Evolutionary conservation across 2,797 vertebrate genomes (phyloP), one percentile per base, ranked within the genome.

Genomic region (Nannoperca australis): DNA sequence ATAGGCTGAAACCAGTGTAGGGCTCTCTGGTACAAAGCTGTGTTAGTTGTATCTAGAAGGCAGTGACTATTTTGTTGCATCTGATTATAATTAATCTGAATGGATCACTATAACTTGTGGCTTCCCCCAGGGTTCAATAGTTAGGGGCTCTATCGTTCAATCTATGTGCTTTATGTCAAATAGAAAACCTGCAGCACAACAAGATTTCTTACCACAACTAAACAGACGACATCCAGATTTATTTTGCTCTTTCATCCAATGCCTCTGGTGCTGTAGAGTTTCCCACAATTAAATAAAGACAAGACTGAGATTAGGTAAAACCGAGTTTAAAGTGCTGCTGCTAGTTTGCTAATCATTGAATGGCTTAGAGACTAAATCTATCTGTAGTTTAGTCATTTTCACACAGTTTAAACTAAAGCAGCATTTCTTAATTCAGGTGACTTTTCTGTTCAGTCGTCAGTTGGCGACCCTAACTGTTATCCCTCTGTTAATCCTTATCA

Each of bases 181-280:
- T 8, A 10, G 10, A 36, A 53, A n/a, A 40, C 32, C 22, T 13
- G n/a, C 54, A 61, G 22, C 18, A 30, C 18, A 60, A n/a, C 55
- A 36, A n/a, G 10, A 71, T 44, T 40, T 62, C 14, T 42, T 17
- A n/a, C 12, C 32, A 6, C 12, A 53, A 13, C 24, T 54, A 15
- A 49, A 22, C 9, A 10, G 14, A 49, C 1, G 7, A 40, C 15
- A n/a, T 30, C 22, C 18, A 53, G 36, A 14, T 30, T 42, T 22
- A 53, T 38, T 36, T 15, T 7, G 5, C 20, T 60, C 22, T 50
- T 60, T 61, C 18, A n/a, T 61, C 45, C 61, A 71, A 61, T 51
- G 7, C 18, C 11, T 60, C 2, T 27, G n/a, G 58, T 47, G 42
- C 27, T 32, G 20, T 13, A 40, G 17, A 3, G 20, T 50, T 38